Evolutionary conservation across 2,888 invertebrate species (phyloP).

Genomic region (Aporophyla nigra): DNA sequence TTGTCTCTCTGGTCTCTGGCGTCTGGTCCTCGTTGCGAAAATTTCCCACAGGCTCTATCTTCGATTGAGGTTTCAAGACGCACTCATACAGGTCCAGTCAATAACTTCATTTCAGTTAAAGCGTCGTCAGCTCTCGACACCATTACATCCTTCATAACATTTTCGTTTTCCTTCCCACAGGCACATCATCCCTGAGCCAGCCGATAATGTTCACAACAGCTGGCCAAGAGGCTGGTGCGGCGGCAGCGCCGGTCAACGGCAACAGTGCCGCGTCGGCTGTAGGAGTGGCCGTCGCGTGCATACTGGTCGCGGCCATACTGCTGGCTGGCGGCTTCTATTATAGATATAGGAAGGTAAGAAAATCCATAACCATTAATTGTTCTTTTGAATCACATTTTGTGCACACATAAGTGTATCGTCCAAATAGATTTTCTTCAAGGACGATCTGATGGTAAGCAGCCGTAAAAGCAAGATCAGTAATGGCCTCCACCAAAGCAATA

Average conservation of each 20-base stretch:
- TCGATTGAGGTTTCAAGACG: too few species aligned
- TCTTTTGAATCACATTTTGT: not conserved
- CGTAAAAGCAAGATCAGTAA: not conserved
- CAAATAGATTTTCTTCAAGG: not conserved
- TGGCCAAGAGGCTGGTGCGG: constrained; percentile 93
- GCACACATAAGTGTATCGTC: not conserved
- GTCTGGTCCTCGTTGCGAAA: not conserved
- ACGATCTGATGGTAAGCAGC: not conserved
- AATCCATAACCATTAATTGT: not conserved
- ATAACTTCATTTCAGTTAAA: not conserved
- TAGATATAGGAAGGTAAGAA: constrained; percentile 89
- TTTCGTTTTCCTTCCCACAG: constrained; percentile 76
- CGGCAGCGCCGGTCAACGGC: constrained; percentile 91
- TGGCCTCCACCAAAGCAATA: not conserved
- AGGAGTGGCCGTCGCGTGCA: constrained; percentile 92
- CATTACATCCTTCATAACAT: not conserved
- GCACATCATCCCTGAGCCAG: constrained; percentile 94
- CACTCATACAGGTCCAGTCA: too few species aligned
- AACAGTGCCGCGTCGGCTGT: constrained; percentile 92
- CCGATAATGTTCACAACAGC: constrained; percentile 94
- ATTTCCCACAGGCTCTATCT: not conserved
- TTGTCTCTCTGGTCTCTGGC: too few species aligned
- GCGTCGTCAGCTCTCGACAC: not conserved
- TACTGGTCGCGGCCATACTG: constrained; percentile 92
- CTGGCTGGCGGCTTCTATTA: constrained; percentile 92